Evolutionary conservation across 2,888 invertebrate genomes (phyloP).

Genomic region (Troides oblongomaculatus): DNA sequence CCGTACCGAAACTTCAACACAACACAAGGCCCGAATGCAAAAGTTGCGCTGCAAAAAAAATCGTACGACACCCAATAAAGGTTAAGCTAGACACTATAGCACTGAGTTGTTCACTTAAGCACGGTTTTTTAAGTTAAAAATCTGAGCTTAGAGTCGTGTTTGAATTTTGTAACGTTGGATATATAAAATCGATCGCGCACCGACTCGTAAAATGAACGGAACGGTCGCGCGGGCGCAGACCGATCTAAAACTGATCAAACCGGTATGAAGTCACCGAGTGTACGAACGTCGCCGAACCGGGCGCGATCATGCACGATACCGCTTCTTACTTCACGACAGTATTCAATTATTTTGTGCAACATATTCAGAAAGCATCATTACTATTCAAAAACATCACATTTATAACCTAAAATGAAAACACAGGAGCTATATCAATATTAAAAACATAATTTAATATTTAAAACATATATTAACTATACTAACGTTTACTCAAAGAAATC

Average conservation of each 20-base stretch:
- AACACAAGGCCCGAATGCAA: conserved; percentile 48
- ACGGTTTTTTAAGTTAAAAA: conserved; percentile 8
- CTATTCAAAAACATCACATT: background rate
- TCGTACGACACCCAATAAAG: conserved; percentile 31
- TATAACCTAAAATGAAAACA: background rate
- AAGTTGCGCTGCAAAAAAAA: conserved; percentile 51
- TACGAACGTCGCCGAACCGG: conserved; percentile 53
- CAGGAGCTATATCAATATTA: background rate
- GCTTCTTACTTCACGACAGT: conserved; percentile 42
- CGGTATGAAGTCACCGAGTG: conserved; percentile 61
- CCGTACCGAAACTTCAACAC: conserved; percentile 46
- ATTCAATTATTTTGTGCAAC: conserved; percentile 31
- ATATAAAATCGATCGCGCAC: conserved; percentile 52
- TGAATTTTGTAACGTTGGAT: conserved; percentile 32
- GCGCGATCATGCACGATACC: conserved; percentile 44
- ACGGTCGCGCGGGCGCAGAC: conserved; percentile 62
- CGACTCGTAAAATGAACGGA: conserved; percentile 44
- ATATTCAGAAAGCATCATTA: conserved; percentile 4
- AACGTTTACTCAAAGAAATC: too few relatives aligned
- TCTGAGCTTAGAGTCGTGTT: conserved; percentile 32
- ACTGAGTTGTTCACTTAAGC: conserved; percentile 18
- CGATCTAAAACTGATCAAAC: conserved; percentile 73
- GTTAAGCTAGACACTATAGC: conserved; percentile 13
- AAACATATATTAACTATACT: background rate
- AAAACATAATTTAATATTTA: background rate